These are phyloP conservation scores for Alsophila aescularia DNA, from an alignment of 2,888 invertebrate species.

Conservation along the genomic window DNA sequence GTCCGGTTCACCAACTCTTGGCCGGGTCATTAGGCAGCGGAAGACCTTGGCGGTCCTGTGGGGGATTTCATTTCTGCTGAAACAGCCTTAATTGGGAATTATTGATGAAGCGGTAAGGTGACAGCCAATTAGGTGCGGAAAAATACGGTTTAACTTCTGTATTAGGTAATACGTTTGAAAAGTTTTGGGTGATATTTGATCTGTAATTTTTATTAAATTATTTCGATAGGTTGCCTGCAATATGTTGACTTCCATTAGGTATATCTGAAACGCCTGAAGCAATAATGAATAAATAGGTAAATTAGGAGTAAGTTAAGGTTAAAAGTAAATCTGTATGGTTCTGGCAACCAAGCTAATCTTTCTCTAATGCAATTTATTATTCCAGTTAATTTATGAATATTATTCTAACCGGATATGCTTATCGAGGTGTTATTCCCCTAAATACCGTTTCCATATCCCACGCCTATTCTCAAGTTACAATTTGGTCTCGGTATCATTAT, in stretches of 20 bases:
- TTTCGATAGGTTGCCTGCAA: no score
- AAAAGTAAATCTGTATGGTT: no score
- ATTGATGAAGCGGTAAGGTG: slow-evolving; percentile 19
- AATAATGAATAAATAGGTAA: no score
- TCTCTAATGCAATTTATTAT: no score
- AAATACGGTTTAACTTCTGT: background rate
- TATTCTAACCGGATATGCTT: slow-evolving; percentile 3
- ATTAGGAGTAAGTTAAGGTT: no score
- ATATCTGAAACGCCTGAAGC: no score
- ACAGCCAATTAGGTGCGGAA: slow-evolving; percentile 14
- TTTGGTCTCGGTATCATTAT: slow-evolving; percentile 19
- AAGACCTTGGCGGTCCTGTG: slow-evolving; percentile 33
- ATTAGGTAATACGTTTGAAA: no score
- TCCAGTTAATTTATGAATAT: slow-evolving; percentile 1
- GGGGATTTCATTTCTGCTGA: slow-evolving; percentile 28
- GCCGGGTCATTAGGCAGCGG: slow-evolving; percentile 38
- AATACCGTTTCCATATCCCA: slow-evolving; percentile 1
- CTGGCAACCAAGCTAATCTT: no score
- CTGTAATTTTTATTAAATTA: no score
- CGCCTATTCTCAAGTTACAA: slow-evolving; percentile 24
- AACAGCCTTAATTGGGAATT: slow-evolving; percentile 19
- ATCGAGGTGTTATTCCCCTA: slow-evolving; percentile 10
- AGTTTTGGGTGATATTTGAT: no score
- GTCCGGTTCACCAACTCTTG: slow-evolving; percentile 56
- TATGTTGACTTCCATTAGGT: no score